Evolutionary conservation across 2,888 invertebrate genomes (phyloP), one percentile per base, ranked within the genome.

Genomic region (Sclerodermus sp.): DNA sequence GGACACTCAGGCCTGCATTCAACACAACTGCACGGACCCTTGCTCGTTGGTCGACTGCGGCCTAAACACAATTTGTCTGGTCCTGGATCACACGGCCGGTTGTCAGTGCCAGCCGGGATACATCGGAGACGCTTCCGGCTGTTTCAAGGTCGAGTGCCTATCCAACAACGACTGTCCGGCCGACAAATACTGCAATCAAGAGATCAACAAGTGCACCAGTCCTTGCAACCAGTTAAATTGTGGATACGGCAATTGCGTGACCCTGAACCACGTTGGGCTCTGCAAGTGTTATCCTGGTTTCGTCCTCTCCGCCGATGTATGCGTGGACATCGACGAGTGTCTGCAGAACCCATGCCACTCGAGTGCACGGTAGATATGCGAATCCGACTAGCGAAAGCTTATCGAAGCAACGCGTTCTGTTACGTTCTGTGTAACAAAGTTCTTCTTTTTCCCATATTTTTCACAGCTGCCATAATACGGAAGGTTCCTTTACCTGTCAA

Each of bases 91-190:
- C 67, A 82, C 79, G 44, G 85, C 90, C 1, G 79, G 84, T 16
- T 94, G 93, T 70, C 82, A 83, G 31, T 94, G 94, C 73, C 88
- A 90, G 34, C 84, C 87, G 51, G 93, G 93, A 15, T 88, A 87
- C 73, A 81, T 93, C 29, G 94, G 94, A 8, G 91, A 93, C 79
- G 87, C 91, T 3, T 83, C 91, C 45, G 94, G 94, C 31, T 94
- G 93, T 70, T 93, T 91, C 74, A 90, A 89, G 79, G 94, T 93
- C 1, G 93, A 94, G 79, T 95, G 94, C 76, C 80, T 90, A 1
- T 84, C 84, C 38, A 84, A 90, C 71, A 83, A 84, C 34, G 92
- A 93, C 62, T 94, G 94, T 69, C 79, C 88, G 2, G 76, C 70
- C 30, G 89, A 91, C 55, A 90, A 88, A 76, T 85, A 85, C 60